These are phyloP conservation scores for Laspeyria flexula DNA, from an alignment of 2,888 invertebrate genomes.

Conservation along the genomic window DNA sequence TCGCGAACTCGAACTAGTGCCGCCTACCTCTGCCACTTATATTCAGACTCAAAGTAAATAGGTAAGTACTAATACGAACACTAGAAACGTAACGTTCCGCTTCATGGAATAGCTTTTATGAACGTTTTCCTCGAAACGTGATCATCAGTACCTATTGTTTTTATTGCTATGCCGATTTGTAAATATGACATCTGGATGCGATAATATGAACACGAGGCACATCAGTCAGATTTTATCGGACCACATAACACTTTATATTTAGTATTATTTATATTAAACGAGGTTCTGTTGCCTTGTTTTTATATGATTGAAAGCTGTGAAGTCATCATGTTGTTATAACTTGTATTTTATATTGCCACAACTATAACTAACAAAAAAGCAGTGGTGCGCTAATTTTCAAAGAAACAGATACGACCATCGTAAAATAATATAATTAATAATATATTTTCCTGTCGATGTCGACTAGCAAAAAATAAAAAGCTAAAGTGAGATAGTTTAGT, in stretches of 20 bases:
- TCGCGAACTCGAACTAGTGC: constrained; percentile 34
- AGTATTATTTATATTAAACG: not conserved
- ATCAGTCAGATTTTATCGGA: constrained; percentile 8
- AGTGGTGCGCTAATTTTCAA: too few relatives aligned
- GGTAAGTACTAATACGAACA: too few relatives aligned
- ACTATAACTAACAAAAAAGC: too few relatives aligned
- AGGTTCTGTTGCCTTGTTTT: not conserved
- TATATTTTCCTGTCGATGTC: too few relatives aligned
- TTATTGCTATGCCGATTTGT: constrained; percentile 45
- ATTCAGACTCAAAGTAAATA: constrained; percentile 9
- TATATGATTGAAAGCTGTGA: not conserved
- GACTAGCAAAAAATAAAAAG: too few relatives aligned
- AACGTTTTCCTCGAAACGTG: constrained; percentile 58
- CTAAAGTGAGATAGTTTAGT: too few relatives aligned
- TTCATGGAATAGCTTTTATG: constrained; percentile 62
- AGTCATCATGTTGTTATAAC: too few relatives aligned
- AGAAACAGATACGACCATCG: too few relatives aligned
- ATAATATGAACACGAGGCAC: constrained; percentile 8
- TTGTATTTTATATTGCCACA: too few relatives aligned
- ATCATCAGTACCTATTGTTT: constrained; percentile 57
- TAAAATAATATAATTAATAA: too few relatives aligned
- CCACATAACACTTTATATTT: constrained; percentile 1
- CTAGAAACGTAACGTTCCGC: constrained; percentile 45
- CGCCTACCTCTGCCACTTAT: constrained; percentile 32
- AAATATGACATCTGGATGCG: constrained; percentile 43